Evolutionary conservation across 2,888 invertebrate species (phyloP).

Genomic region (Drosophila kanekoi): DNA sequence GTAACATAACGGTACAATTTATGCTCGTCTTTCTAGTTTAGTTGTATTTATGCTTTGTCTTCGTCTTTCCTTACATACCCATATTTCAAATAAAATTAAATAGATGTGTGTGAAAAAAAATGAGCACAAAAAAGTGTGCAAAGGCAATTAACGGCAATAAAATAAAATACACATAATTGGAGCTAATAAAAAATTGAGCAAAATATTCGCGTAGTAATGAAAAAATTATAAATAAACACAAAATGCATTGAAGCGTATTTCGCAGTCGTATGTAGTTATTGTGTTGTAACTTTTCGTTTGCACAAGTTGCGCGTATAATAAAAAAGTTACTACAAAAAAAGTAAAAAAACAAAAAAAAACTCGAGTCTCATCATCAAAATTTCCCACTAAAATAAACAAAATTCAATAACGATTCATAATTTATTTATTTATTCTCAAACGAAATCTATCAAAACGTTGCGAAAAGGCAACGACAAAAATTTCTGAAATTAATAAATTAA

Average conservation of each 20-base stretch:
- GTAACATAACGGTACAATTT: constrained; percentile 57
- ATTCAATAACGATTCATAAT: constrained; percentile 13
- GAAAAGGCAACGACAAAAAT: constrained; percentile 7
- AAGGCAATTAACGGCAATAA: constrained; percentile 51
- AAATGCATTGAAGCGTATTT: constrained; percentile 34
- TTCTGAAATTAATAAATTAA: constrained; percentile 26
- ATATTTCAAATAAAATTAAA: constrained; percentile 20
- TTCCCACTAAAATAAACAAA: constrained; percentile 1
- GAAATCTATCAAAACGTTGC: constrained; percentile 7
- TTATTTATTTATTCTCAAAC: constrained; percentile 20
- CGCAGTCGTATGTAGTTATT: constrained; percentile 10
- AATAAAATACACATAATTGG: constrained; percentile 45
- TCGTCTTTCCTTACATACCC: constrained; percentile 16
- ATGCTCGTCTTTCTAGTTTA: constrained; percentile 49
- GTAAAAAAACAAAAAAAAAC: neutral
- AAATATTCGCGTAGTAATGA: constrained; percentile 36
- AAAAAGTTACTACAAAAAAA: constrained; percentile 4
- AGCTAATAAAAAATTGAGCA: constrained; percentile 47
- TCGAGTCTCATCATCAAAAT: neutral
- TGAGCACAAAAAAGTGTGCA: constrained; percentile 25
- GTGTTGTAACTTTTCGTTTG: constrained; percentile 36
- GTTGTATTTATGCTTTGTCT: constrained; percentile 25
- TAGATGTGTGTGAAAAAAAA: constrained; percentile 27
- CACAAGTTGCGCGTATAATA: constrained; percentile 29
- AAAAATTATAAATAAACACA: constrained; percentile 23